Conservation (phyloP, 2,888 invertebrate species). For the Orchesellides sinensis region DNA sequence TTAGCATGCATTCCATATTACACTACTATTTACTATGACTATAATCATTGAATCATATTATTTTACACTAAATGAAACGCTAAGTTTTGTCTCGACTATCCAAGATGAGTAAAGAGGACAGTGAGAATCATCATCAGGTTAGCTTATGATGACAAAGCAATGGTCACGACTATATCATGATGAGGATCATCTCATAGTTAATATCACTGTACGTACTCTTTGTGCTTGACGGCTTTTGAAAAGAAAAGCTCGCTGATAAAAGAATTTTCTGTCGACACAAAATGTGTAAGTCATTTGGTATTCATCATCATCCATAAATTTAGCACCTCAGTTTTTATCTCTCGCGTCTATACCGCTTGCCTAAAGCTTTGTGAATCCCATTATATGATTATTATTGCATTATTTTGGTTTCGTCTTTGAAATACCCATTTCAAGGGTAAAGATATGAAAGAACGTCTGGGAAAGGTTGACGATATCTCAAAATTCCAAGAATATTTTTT, state of each 20-base stretch:
- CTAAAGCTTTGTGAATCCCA: too few species aligned
- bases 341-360: background rate
- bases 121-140: background rate
- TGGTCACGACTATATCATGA: background rate
- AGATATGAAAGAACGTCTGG: too few species aligned
- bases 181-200: background rate
- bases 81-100: too few species aligned
- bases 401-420: background rate
- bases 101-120: too few species aligned
- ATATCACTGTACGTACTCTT: background rate
- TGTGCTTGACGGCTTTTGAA: background rate
- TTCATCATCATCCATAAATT: slow-evolving; percentile 22
- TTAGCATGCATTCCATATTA: too few species aligned
- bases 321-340: slow-evolving; percentile 13
- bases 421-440: background rate
- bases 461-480: too few species aligned
- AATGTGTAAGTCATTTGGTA: slow-evolving; percentile 2
- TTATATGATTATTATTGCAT: background rate
- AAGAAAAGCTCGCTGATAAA: background rate
- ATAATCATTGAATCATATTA: too few species aligned
- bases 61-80: too few species aligned
- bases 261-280: background rate
- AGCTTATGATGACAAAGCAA: background rate
- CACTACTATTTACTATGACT: too few species aligned
- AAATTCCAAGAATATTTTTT: background rate